Conservation (phyloP, 1,140 invertebrate genomes). For the Drosophila serrata region DNA sequence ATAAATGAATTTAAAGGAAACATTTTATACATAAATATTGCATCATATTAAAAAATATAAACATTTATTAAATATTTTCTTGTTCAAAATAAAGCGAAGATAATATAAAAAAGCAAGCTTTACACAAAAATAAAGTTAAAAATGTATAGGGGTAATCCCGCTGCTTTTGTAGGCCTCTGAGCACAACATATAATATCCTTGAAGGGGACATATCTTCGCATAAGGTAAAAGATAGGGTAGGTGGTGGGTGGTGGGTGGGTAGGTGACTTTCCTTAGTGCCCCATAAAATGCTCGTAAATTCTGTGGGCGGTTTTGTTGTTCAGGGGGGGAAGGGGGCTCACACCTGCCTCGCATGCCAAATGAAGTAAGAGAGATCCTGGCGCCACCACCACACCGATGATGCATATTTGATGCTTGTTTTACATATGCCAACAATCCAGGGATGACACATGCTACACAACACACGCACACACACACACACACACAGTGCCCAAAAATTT, state of each 20-base stretch:
- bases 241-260: neutral
- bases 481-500: slow-evolving; percentile 51
- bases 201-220: slow-evolving; percentile 1
- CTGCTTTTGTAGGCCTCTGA: neutral
- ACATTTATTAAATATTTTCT: neutral
- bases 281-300: slow-evolving; percentile 73
- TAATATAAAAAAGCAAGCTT: neutral
- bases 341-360: slow-evolving; percentile 78
- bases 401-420: slow-evolving; percentile 79
- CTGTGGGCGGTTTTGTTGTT: slow-evolving; percentile 12
- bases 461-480: neutral
- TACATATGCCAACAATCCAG: slow-evolving; percentile 67
- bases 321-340: too few species aligned
- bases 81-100: neutral
- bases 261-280: slow-evolving; percentile 17
- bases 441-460: slow-evolving; percentile 39
- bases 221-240: too few species aligned
- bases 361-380: slow-evolving; percentile 57
- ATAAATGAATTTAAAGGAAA: too few species aligned
- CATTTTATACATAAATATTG: too few species aligned
- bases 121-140: neutral
- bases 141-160: neutral
- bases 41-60: too few species aligned
- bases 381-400: slow-evolving; percentile 36
- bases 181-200: slow-evolving; percentile 10